These are phyloP conservation scores for Drosophila pachea DNA, from an alignment of 1,140 invertebrate species.

Conservation along the genomic window DNA sequence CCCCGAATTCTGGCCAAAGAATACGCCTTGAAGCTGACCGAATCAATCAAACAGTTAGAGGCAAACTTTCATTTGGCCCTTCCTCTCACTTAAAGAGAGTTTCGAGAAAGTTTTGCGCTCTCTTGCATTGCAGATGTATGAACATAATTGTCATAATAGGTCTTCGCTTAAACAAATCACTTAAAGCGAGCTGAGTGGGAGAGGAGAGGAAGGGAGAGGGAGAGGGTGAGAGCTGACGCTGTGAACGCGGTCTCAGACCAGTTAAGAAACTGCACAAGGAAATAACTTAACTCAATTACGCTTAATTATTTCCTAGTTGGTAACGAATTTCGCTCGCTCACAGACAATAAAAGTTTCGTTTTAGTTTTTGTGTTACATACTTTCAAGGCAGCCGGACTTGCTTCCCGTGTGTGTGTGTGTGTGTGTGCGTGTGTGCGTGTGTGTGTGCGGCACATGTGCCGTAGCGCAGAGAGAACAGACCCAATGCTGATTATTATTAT, in stretches of 20 bases:
- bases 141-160: slow-evolving; percentile 16
- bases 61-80: not conserved
- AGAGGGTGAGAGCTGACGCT: no score
- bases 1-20: no score
- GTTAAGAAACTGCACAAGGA: slow-evolving; percentile 57
- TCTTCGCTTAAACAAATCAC: slow-evolving; percentile 45
- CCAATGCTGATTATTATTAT: slow-evolving; percentile 76
- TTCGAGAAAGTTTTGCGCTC: not conserved
- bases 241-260: slow-evolving; percentile 15
- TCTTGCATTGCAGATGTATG: slow-evolving; percentile 17
- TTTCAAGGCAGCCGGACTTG: slow-evolving; percentile 36
- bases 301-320: slow-evolving; percentile 77
- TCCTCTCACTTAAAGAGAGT: no score
- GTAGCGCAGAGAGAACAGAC: slow-evolving; percentile 15
- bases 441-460: slow-evolving; percentile 42
- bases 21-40: no score
- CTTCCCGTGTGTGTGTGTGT: not conserved
- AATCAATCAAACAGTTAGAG: no score
- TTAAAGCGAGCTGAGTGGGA: slow-evolving; percentile 19
- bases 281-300: slow-evolving; percentile 78
- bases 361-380: slow-evolving; percentile 66
- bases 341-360: slow-evolving; percentile 73
- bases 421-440: slow-evolving; percentile 53
- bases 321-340: slow-evolving; percentile 65
- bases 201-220: no score